phyloP scores from a whole-genome alignment of 2,113 vertebrate species.

The Vireo altiloquus region DNA sequence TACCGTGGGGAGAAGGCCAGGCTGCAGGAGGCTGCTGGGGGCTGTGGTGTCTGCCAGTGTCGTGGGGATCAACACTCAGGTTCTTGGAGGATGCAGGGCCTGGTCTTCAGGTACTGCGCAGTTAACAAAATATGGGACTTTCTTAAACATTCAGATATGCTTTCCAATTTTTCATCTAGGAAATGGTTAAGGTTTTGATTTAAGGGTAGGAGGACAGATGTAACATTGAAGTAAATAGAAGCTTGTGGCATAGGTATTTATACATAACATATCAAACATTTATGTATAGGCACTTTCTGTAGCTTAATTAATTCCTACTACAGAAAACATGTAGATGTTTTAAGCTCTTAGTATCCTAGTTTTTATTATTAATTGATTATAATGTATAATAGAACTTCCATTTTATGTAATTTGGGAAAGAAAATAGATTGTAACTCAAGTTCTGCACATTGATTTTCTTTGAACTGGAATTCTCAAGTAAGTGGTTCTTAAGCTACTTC shows the following conservation, averaged over 20 bases:
- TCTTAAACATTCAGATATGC: not conserved
- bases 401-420: not conserved
- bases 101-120: not conserved
- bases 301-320: not conserved
- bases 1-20: fast-evolving
- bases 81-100: not conserved
- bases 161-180: not conserved
- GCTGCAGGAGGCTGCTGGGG: not conserved
- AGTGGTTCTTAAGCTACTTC: not conserved
- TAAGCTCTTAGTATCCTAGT: not conserved
- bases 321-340: not conserved
- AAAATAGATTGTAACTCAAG: not conserved
- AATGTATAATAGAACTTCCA: not conserved
- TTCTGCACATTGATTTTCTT: not conserved
- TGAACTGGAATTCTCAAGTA: not conserved
- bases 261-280: not conserved
- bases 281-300: not conserved
- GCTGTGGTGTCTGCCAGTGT: fast-evolving
- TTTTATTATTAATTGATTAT: not conserved
- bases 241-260: not conserved
- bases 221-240: not conserved
- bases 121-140: not conserved
- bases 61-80: not conserved
- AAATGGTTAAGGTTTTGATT: not conserved
- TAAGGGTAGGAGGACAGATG: not conserved